phyloP scores from a whole-genome alignment of 2,113 vertebrate genomes.

The Brienomyrus brachyistius region DNA sequence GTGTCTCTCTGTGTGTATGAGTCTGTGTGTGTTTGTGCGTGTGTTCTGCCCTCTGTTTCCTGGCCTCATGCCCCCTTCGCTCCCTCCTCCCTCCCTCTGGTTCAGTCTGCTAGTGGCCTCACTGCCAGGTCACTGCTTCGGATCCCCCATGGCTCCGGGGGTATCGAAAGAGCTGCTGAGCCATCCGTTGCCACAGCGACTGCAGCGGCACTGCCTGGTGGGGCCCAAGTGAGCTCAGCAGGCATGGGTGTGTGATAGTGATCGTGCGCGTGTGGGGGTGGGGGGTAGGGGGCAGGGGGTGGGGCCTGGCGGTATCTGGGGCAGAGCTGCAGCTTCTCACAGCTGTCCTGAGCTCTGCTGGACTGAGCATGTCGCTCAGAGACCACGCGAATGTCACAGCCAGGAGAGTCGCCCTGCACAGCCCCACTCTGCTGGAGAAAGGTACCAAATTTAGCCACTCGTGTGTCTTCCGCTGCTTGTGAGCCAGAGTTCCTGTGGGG shows the following conservation, averaged over 20 bases:
- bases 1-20: too few species aligned
- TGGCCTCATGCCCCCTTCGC: not conserved
- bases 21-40: slow-evolving; percentile 8
- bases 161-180: slow-evolving; percentile 54
- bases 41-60: slow-evolving; percentile 21
- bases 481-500: not conserved
- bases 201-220: slow-evolving; percentile 34
- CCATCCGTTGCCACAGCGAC: slow-evolving; percentile 57
- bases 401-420: slow-evolving; percentile 59
- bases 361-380: slow-evolving; percentile 27
- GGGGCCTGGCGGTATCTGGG: slow-evolving; percentile 20
- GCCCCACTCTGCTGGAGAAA: slow-evolving; percentile 60
- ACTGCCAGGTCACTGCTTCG: slow-evolving; percentile 62
- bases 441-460: slow-evolving; percentile 42
- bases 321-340: slow-evolving; percentile 9
- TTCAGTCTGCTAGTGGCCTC: slow-evolving; percentile 30
- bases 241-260: slow-evolving; percentile 34
- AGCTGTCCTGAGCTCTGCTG: slow-evolving; percentile 21
- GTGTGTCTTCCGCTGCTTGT: too few species aligned
- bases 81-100: not conserved
- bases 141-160: slow-evolving; percentile 48
- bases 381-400: slow-evolving; percentile 56
- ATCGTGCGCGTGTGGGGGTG: slow-evolving; percentile 18
- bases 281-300: not conserved
- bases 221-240: slow-evolving; percentile 34